Base-by-base conservation (phyloP, 1,140 invertebrate genomes). In the Thereuonema tuberculata region DNA sequence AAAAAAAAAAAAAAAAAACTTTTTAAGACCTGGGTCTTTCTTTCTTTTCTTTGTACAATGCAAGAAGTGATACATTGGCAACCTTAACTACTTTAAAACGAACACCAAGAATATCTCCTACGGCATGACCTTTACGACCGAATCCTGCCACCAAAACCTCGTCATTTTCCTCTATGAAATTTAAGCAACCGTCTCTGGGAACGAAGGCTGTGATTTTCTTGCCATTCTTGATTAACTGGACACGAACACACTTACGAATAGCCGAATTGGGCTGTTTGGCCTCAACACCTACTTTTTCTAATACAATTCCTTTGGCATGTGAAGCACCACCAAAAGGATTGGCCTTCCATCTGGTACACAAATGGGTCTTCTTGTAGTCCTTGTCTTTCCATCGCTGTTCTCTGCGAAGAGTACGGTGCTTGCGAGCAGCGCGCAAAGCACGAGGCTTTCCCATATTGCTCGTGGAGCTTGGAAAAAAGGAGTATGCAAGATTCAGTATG, bases 191-290 rank as follows among this genome's bases (percentile, higher is more conserved):
- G 74, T 99, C 97, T 58, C 93, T 84, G 55, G 97, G 97, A 58
- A 99, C 97, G 78, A 99, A 99, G 0, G 97, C 97, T 50, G 96
- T 99, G 71, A 99, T 98, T 76, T 99, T 99, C 76, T 99, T 99
- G 63, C 95, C 95, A 74, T 99, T 99, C 76, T 99, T 99, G 72
- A 99, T 99, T 27, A 99, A 77, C 74, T 99, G 97, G 26, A 99
- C 97, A 74, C 97, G 81, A n/a, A 99, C 97, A 75, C 96, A 99
- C 76, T 99, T 99, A 67, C 96, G 81, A 72, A 99, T 99, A 71
- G 96, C 96, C 77, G 95, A 99, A 76, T 99, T 99, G 26, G 97
- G 97, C 80, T 99, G 97, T 76, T 99, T 99, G 64, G 97, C 97
- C 84, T 99, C 97, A 71, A 99, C 96, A 71, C 97, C 97, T 75